These are phyloP conservation scores for Grapholita molesta DNA, from an alignment of 1,140 invertebrate species.

Conservation along the genomic window DNA sequence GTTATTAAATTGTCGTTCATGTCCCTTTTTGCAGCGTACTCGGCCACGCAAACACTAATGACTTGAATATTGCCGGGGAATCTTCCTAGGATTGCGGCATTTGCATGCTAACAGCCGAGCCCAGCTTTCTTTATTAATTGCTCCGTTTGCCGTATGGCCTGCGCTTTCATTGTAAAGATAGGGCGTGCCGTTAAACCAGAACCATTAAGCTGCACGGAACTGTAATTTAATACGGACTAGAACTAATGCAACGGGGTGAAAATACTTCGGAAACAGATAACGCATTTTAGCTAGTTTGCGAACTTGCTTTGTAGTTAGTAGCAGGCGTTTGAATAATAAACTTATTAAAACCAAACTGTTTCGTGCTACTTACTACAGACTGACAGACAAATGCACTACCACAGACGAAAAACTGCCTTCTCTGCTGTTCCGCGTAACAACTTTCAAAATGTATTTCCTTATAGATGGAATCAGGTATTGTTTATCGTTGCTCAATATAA, in stretches of 20 bases:
- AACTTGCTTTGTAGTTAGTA: background rate
- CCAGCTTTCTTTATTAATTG: conserved; percentile 53
- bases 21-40: conserved; percentile 39
- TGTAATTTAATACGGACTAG: background rate
- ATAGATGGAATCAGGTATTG: too few species aligned
- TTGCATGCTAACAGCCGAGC: conserved; percentile 54
- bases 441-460: too few species aligned
- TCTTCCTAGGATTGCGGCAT: conserved; percentile 46
- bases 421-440: too few species aligned
- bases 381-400: too few species aligned
- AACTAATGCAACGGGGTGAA: background rate
- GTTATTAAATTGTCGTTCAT: conserved; percentile 41
- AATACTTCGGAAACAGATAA: background rate
- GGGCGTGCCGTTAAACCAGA: background rate
- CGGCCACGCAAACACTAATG: conserved; percentile 50
- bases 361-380: too few species aligned
- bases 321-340: background rate
- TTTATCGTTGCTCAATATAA: too few species aligned
- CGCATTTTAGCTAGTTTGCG: background rate
- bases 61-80: conserved; percentile 48
- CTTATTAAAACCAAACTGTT: too few species aligned
- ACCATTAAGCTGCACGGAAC: background rate
- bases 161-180: background rate
- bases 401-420: too few species aligned
- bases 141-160: conserved; percentile 17